Evolutionary conservation across 2,113 vertebrate genomes (phyloP).

Genomic region (Gyps fulvus): DNA sequence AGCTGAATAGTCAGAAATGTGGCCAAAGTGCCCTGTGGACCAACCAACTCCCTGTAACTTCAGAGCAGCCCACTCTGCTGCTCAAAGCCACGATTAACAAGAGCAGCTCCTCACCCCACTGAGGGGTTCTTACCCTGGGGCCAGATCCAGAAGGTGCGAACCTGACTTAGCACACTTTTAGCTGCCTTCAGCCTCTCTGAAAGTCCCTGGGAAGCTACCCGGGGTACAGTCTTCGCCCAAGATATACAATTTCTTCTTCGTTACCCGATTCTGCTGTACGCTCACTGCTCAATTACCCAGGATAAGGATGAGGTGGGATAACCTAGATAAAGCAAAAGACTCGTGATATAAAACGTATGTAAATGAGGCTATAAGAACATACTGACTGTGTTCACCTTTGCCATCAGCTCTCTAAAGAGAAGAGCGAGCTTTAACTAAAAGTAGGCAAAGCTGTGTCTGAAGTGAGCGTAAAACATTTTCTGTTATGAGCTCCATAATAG

Average conservation of each 20-base stretch:
- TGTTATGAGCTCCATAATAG: neutral
- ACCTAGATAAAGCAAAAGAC: neutral
- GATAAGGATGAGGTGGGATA: neutral
- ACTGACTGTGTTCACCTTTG: neutral
- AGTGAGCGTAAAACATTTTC: neutral
- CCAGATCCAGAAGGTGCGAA: neutral
- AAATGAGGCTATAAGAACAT: neutral
- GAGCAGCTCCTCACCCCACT: neutral
- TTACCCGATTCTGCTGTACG: neutral
- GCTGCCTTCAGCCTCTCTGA: neutral
- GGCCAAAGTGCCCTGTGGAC: neutral
- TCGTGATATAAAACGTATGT: neutral
- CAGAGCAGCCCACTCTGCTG: neutral
- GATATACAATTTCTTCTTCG: neutral
- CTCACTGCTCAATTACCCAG: neutral
- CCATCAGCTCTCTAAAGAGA: neutral
- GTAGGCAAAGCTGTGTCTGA: neutral
- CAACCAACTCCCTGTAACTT: neutral
- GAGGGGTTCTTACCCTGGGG: neutral
- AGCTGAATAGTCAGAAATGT: neutral
- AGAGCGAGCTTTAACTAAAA: neutral
- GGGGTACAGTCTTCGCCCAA: neutral
- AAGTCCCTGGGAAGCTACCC: neutral
- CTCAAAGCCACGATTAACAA: fast-evolving
- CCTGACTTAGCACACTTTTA: neutral